phyloP scores from a whole-genome alignment of 1,140 invertebrate genomes.

The Theocolax elegans region DNA sequence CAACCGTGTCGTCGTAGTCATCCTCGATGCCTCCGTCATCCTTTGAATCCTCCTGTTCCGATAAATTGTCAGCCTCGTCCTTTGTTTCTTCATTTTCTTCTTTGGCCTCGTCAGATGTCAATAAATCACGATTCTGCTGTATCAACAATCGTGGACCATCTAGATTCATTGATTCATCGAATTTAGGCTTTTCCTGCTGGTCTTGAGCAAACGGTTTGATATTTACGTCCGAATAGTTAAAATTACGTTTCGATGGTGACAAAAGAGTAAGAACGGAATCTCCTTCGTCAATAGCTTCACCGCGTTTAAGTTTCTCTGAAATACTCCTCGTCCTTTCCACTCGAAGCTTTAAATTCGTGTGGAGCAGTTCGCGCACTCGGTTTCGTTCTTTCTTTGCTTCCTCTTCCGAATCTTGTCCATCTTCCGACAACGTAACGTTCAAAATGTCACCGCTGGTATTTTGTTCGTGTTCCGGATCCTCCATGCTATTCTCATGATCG shows the following conservation, averaged over 20 bases:
- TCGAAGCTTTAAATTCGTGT: too few relatives aligned
- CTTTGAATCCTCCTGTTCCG: background rate
- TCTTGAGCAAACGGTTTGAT: background rate
- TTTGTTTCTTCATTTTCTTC: background rate
- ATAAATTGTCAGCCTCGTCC: background rate
- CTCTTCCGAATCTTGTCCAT: slow-evolving; percentile 41
- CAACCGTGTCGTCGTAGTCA: slow-evolving; percentile 28
- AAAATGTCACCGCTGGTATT: slow-evolving; percentile 59
- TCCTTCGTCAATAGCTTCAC: background rate
- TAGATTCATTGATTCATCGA: background rate
- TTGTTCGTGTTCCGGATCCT: slow-evolving; percentile 54
- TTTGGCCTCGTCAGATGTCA: background rate
- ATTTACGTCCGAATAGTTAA: background rate
- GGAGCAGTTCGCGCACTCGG: too few relatives aligned
- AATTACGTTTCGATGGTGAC: background rate
- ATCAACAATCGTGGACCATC: background rate
- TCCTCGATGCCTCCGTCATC: slow-evolving; percentile 33
- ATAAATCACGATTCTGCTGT: background rate
- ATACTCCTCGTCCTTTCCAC: too few relatives aligned
- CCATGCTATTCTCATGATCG: slow-evolving; percentile 42
- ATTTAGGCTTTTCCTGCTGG: background rate
- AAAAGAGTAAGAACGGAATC: background rate
- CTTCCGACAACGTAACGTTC: slow-evolving; percentile 56
- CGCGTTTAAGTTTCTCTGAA: too few relatives aligned
- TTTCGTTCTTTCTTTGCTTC: slow-evolving; percentile 23